These are phyloP conservation scores for Muscicapa striata DNA, from an alignment of 2,797 vertebrate species.

Conservation along the genomic window DNA sequence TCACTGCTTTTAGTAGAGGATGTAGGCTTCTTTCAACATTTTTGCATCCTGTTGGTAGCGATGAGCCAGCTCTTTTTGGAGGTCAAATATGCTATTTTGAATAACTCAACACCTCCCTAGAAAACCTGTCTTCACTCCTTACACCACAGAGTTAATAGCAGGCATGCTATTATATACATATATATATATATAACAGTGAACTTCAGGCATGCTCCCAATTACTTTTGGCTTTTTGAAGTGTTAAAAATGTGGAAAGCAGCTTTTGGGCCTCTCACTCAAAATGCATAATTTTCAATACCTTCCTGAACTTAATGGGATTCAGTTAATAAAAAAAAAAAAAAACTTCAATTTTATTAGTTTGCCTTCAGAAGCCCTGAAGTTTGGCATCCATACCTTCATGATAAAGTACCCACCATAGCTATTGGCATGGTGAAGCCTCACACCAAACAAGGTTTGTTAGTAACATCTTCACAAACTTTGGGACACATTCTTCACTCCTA, in stretches of 20 bases:
- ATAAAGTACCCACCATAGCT: accelerated
- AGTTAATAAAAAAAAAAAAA: background rate
- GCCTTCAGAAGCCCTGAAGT: background rate
- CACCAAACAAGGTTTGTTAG: background rate
- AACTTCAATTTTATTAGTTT: background rate
- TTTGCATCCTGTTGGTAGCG: constrained; percentile 10
- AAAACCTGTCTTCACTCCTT: background rate
- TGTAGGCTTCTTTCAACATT: constrained; percentile 4
- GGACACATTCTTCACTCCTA: background rate
- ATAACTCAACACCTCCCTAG: background rate
- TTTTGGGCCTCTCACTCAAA: background rate
- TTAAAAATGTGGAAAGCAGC: background rate
- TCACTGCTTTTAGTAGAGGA: constrained; percentile 31
- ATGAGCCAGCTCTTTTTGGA: background rate
- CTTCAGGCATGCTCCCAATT: background rate
- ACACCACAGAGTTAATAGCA: background rate
- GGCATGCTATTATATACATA: background rate
- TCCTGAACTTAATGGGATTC: background rate
- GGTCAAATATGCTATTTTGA: constrained; percentile 19
- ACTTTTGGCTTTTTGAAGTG: background rate
- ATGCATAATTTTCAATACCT: background rate
- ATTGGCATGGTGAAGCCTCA: background rate
- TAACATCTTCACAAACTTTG: background rate
- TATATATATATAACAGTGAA: background rate
- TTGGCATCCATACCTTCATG: background rate